Percentiles rank a stretch among this genome's conserved stretches.
These are phyloP conservation scores for Bombylius major DNA, from an alignment of 2,888 invertebrate species.

Conservation along the genomic window DNA sequence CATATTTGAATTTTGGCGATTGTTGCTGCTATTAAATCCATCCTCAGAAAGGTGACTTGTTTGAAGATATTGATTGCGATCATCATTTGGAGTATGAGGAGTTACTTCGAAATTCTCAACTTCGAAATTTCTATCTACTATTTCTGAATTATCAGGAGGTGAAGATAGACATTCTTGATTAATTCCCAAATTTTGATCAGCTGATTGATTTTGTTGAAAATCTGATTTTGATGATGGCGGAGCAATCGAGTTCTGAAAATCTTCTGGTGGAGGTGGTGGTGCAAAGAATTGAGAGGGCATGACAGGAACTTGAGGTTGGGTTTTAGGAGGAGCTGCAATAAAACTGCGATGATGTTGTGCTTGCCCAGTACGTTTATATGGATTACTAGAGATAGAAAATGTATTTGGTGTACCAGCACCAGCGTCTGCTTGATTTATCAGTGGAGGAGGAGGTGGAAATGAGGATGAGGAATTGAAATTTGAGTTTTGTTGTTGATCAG, in stretches of 20 bases:
- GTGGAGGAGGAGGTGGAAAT: conserved; percentile 11
- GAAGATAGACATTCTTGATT: conserved; percentile 50
- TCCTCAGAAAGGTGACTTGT: conserved; percentile 58
- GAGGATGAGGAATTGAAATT: conserved; percentile 1
- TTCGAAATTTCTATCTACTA: conserved; percentile 39
- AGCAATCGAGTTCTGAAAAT: conserved; percentile 21
- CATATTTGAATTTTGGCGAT: conserved; percentile 14
- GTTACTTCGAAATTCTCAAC: conserved; percentile 42
- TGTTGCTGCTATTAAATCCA: conserved; percentile 24
- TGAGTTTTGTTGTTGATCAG: not conserved
- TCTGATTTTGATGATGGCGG: too few relatives aligned
- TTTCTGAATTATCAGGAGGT: conserved; percentile 48
- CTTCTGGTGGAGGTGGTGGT: conserved; percentile 32
- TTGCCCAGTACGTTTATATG: conserved; percentile 29
- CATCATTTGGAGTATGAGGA: conserved; percentile 43
- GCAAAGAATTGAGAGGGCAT: conserved; percentile 17
- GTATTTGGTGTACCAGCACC: conserved; percentile 1
- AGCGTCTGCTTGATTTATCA: conserved; percentile 10
- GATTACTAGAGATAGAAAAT: conserved; percentile 19
- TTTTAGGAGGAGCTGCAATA: conserved; percentile 36
- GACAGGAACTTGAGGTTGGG: conserved; percentile 26
- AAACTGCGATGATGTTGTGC: conserved; percentile 28
- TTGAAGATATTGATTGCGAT: conserved; percentile 63
- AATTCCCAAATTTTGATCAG: conserved; percentile 36
- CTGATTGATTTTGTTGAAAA: conserved; percentile 21